Percentiles rank a stretch among this genome's conserved stretches.
These are phyloP conservation scores for Coregonus suidteri DNA, from an alignment of 2,797 vertebrate species.

Conservation along the genomic window DNA sequence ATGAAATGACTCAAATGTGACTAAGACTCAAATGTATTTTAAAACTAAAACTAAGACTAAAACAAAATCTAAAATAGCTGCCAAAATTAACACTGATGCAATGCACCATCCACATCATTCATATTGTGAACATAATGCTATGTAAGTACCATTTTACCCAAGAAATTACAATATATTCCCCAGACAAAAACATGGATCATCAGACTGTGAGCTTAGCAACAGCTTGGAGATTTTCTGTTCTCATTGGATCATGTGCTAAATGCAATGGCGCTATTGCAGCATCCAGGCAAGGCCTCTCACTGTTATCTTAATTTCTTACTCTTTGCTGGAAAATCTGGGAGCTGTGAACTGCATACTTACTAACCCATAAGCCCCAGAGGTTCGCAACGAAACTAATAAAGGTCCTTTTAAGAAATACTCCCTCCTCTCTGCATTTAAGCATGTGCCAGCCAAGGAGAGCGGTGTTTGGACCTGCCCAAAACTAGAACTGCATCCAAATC, in stretches of 20 bases:
- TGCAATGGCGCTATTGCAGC: slow-evolving; percentile 6
- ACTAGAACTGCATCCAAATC: slow-evolving; percentile 56
- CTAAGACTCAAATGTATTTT: too few species aligned
- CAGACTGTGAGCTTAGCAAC: slow-evolving; percentile 17
- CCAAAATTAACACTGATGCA: too few species aligned
- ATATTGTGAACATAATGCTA: too few species aligned
- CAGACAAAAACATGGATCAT: neutral
- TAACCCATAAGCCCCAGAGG: slow-evolving; percentile 67
- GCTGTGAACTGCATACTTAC: slow-evolving; percentile 66
- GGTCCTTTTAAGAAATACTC: slow-evolving; percentile 70
- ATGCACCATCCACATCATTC: too few species aligned
- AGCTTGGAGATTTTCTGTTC: slow-evolving; percentile 6
- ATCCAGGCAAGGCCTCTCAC: slow-evolving; percentile 28
- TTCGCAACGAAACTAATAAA: slow-evolving; percentile 76
- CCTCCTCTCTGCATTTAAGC: slow-evolving; percentile 50
- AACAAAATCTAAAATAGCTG: too few species aligned
- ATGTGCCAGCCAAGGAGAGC: slow-evolving; percentile 37
- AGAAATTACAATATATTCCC: neutral
- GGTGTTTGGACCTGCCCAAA: slow-evolving; percentile 47
- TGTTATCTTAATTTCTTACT: slow-evolving; percentile 60
- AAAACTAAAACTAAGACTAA: too few species aligned
- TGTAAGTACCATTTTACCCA: neutral
- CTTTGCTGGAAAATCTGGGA: slow-evolving; percentile 67
- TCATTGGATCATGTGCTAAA: slow-evolving; percentile 25
- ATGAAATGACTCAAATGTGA: too few species aligned